Evolutionary conservation across 1,140 invertebrate genomes (phyloP).

Genomic region (Bombus consobrinus): DNA sequence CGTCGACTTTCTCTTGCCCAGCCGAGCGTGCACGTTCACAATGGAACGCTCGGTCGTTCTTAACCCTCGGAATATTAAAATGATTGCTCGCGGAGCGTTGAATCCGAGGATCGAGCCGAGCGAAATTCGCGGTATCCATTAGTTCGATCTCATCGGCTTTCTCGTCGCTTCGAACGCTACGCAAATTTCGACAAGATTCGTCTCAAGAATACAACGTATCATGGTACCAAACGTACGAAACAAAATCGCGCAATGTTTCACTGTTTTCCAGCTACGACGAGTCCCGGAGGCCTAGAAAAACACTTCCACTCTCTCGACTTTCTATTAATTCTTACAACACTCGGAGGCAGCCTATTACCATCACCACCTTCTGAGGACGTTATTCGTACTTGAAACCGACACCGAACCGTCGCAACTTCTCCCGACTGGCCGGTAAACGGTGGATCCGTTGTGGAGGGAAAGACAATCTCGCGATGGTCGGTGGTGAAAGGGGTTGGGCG

Average conservation of each 20-base stretch:
- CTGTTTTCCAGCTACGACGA: neutral
- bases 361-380: conserved; percentile 3
- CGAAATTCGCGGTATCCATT: neutral
- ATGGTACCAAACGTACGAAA: no score
- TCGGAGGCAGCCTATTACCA: neutral
- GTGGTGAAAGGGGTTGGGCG: conserved; percentile 8
- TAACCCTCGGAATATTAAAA: conserved; percentile 21
- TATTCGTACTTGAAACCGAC: conserved; percentile 39
- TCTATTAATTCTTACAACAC: neutral
- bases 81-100: neutral
- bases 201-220: neutral
- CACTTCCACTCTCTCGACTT: conserved; percentile 3
- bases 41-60: conserved; percentile 19
- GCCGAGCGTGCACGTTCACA: conserved; percentile 36
- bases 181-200: neutral
- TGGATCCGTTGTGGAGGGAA: neutral
- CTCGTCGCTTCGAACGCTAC: neutral
- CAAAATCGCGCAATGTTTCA: neutral
- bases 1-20: conserved; percentile 37
- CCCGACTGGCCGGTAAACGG: neutral
- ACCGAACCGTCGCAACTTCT: conserved; percentile 23
- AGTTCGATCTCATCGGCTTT: neutral
- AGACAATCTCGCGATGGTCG: conserved; percentile 22
- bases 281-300: neutral
- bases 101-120: neutral